phyloP scores from a whole-genome alignment of 2,888 invertebrate species.

The Incurvaria masculella region DNA sequence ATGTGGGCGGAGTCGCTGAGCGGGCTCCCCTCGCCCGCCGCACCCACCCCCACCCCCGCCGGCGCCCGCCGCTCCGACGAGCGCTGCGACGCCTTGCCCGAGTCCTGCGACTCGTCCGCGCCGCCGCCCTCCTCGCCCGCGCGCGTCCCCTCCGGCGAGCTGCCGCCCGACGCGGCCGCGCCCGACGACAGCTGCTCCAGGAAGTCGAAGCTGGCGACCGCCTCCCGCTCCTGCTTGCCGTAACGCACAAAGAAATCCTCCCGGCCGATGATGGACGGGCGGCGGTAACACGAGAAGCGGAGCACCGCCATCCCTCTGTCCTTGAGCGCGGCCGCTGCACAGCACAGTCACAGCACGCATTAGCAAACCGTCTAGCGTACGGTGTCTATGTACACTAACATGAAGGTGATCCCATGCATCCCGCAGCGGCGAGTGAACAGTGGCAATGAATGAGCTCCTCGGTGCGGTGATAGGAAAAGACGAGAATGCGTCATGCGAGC shows the following conservation, averaged over 20 bases:
- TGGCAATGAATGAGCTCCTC: not conserved
- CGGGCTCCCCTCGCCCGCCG: constrained; percentile 16
- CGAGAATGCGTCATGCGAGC: constrained; percentile 1
- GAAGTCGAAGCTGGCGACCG: constrained; percentile 78
- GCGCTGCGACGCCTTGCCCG: constrained; percentile 11
- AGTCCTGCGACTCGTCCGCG: constrained; percentile 14
- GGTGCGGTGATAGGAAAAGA: constrained; percentile 2
- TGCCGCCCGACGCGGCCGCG: constrained; percentile 25
- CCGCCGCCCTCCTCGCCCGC: constrained; percentile 6
- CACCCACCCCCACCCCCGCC: constrained; percentile 15
- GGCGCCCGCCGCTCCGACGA: constrained; percentile 1
- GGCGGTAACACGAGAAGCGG: constrained; percentile 45
- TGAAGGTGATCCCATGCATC: not conserved
- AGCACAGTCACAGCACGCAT: constrained; percentile 23
- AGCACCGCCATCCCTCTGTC: constrained; percentile 55
- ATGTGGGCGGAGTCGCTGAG: constrained; percentile 20
- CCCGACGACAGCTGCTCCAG: constrained; percentile 61
- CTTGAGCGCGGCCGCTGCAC: constrained; percentile 61
- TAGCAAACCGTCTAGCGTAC: constrained; percentile 18
- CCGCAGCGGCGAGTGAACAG: not conserved
- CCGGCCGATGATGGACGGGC: constrained; percentile 73
- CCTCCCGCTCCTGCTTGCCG: constrained; percentile 73
- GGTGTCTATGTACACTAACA: not conserved
- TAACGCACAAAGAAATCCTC: constrained; percentile 75
- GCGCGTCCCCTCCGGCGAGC: constrained; percentile 10